Conservation (phyloP, 2,888 invertebrate genomes). For the Scaptomyza flava region DNA sequence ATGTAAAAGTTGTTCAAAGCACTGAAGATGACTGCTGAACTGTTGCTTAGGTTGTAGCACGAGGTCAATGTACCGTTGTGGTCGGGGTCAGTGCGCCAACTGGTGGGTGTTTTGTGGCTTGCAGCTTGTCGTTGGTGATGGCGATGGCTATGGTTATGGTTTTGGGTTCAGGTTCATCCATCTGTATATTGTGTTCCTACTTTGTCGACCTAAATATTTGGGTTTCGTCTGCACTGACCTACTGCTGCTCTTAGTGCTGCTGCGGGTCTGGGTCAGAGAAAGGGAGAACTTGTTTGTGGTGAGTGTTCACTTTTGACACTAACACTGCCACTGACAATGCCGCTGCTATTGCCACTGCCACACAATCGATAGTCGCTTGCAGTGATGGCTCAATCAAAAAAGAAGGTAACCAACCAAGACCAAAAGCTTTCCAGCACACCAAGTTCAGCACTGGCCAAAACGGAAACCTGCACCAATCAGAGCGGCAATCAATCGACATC, state of each 20-base stretch:
- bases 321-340: constrained; percentile 9
- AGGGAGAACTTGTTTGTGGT: constrained; percentile 62
- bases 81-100: constrained; percentile 44
- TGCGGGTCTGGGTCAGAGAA: constrained; percentile 71
- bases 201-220: constrained; percentile 47
- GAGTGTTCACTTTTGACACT: constrained; percentile 61
- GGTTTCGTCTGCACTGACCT: constrained; percentile 58
- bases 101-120: constrained; percentile 39
- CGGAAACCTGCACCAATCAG: constrained; percentile 28
- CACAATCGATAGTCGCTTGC: constrained; percentile 30
- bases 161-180: constrained; percentile 22
- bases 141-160: neutral
- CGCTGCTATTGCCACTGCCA: constrained; percentile 37
- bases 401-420: constrained; percentile 19
- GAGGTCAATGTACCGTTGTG: constrained; percentile 46
- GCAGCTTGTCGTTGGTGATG: neutral
- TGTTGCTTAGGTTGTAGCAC: constrained; percentile 7
- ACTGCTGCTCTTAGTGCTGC: constrained; percentile 45
- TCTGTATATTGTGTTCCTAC: constrained; percentile 25
- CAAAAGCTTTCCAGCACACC: constrained; percentile 19
- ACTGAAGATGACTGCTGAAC: neutral
- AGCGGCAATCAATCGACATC: constrained; percentile 39
- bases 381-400: constrained; percentile 53
- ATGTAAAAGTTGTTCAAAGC: neutral
- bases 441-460: constrained; percentile 14